Evolutionary conservation across 2,113 vertebrate species (phyloP).

Genomic region (Erythrocebus patas): DNA sequence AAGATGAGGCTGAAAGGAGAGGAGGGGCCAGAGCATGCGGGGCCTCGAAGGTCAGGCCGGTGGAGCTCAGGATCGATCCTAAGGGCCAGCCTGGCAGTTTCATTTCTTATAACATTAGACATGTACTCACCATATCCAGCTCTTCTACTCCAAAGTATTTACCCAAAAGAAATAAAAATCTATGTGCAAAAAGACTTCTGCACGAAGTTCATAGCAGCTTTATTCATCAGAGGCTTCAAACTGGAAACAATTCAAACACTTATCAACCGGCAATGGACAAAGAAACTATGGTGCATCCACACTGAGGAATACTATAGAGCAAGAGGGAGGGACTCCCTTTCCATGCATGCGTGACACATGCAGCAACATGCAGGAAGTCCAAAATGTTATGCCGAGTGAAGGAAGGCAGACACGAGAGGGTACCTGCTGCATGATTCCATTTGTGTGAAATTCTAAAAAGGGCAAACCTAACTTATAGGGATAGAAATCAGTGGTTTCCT

Average conservation of each 20-base stretch:
- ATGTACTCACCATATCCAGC: background rate
- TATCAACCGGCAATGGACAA: background rate
- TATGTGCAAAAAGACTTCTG: background rate
- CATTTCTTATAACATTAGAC: background rate
- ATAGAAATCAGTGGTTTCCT: background rate
- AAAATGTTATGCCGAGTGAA: background rate
- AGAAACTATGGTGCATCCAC: background rate
- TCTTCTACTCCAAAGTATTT: background rate
- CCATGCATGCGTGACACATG: rapidly evolving
- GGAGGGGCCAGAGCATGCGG: background rate
- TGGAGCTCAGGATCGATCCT: background rate
- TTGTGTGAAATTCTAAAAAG: background rate
- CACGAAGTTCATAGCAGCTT: background rate
- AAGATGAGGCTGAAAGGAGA: background rate
- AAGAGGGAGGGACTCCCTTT: background rate
- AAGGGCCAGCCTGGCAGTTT: background rate
- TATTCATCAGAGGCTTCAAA: background rate
- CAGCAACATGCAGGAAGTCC: background rate
- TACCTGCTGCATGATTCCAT: rapidly evolving
- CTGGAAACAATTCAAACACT: background rate
- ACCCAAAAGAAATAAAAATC: background rate
- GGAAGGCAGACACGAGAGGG: background rate
- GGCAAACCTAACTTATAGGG: background rate
- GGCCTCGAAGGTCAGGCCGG: background rate
- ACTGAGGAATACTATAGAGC: background rate